A percentile compares a stretch with the other conserved stretches of the same genome.
Evolutionary conservation across 2,113 vertebrate genomes (phyloP).

Genomic region (Hyperopisus bebe): DNA sequence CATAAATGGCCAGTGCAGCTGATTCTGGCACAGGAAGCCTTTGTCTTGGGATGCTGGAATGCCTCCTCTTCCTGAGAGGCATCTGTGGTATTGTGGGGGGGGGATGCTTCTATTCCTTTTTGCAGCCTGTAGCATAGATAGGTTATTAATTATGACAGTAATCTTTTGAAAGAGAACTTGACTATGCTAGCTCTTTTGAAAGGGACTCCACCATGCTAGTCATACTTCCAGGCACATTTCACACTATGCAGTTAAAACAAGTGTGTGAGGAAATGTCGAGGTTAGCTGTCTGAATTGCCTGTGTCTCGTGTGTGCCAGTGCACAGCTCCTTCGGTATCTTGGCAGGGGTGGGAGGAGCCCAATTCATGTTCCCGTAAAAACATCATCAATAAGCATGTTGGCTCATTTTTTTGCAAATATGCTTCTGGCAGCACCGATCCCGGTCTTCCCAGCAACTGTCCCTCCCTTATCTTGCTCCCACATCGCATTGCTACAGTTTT

Average conservation of each 20-base stretch:
- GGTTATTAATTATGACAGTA: conserved; percentile 1
- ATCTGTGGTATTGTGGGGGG: background rate
- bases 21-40: background rate
- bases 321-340: background rate
- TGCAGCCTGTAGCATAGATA: background rate
- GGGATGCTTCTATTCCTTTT: background rate
- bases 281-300: background rate
- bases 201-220: background rate
- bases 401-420: background rate
- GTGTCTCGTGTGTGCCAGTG: background rate
- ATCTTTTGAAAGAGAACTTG: background rate
- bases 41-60: conserved; percentile 2
- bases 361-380: background rate
- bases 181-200: background rate
- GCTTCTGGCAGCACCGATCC: background rate
- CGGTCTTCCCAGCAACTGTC: background rate
- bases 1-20: background rate
- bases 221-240: background rate
- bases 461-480: background rate
- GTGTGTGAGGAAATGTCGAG: background rate
- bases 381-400: background rate
- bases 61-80: background rate
- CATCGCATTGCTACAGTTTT: background rate
- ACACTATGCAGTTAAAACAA: background rate
- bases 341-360: background rate